Evolutionary conservation across 1,140 invertebrate species (phyloP), one percentile per base, ranked within the genome.

Genomic region (Dendroctonus ponderosae): DNA sequence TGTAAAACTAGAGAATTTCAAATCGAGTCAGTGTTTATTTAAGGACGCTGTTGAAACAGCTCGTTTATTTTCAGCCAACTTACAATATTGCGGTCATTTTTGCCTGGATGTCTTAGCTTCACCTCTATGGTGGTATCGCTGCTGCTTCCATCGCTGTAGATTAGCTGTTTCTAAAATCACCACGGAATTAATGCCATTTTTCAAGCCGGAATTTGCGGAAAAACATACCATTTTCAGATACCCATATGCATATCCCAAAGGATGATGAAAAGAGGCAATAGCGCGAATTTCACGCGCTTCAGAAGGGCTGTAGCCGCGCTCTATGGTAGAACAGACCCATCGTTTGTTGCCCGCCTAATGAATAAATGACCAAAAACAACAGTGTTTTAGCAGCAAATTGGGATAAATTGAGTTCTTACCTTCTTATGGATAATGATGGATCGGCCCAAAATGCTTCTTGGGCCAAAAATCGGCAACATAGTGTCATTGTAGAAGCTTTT

Each of bases 201-300:
- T 11, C n/a, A 0, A 37, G 15, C 41, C 14, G 12, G 37, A 40
- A 56, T n/a, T 14, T 56, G 5, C 53, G 8, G 39, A 40, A 41
- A 3, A 52, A 51, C 62, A 54, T 79, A 91, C 89, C 88, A 97
- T 88, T 80, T 89, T 85, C 26, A 97, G 85, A 73, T 93, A 96
- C 14, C 95, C 94, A 77, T 87, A 89, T 2, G 92, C 89, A 79
- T 87, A 92, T 0, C 93, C 93, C 7, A 85, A 81, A 0, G 92
- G 92, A 83, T 95, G 91, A 82, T 96, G 92, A 78, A 96, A 97
- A 0, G 92, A 95, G 5, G 93, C 94, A 69, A 97, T 92, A 6
- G 87, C 93, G 54, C 91, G 82, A 41, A 95, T 82, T 82, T 96
- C 92, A 63, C 88, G 79, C 2, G 92, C 92, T 78, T 94, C 92